These are phyloP conservation scores for Hydrochoerus hydrochaeris DNA, from an alignment of 2,113 vertebrate genomes.

Conservation along the genomic window DNA sequence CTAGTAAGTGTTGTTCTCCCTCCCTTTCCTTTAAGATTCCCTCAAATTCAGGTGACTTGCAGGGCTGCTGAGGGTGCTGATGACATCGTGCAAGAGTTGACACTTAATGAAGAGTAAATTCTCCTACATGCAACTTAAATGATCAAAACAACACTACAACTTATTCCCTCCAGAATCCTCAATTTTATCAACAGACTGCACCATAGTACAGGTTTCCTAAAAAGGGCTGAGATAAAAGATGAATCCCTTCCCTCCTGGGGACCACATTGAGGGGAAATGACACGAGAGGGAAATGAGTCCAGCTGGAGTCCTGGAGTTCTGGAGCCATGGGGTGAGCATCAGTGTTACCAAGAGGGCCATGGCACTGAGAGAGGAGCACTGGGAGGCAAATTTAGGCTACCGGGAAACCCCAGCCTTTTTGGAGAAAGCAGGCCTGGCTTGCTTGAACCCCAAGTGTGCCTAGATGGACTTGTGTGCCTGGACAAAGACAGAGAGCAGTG, in stretches of 20 bases:
- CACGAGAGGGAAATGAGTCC: neutral
- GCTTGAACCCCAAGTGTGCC: neutral
- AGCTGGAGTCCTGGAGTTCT: neutral
- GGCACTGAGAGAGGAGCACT: neutral
- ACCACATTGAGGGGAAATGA: neutral
- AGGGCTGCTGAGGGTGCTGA: neutral
- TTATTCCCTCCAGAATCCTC: neutral
- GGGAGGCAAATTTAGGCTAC: neutral
- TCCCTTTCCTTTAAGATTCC: neutral
- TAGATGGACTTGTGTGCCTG: neutral
- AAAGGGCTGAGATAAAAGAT: neutral
- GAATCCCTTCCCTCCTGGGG: neutral
- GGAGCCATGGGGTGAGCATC: neutral
- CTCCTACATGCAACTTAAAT: neutral
- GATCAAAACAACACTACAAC: neutral
- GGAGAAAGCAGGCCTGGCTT: neutral
- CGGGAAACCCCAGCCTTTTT: neutral
- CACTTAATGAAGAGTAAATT: neutral
- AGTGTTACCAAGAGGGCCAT: neutral
- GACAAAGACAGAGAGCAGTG: neutral
- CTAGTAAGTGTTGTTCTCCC: neutral
- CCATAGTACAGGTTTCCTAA: neutral
- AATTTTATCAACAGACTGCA: neutral
- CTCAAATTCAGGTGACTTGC: too few species aligned
- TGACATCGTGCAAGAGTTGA: neutral